Percentiles rank a stretch among this genome's conserved stretches.
These are phyloP conservation scores for Pristiophorus japonicus DNA, from an alignment of 2,113 vertebrate genomes.

Conservation along the genomic window DNA sequence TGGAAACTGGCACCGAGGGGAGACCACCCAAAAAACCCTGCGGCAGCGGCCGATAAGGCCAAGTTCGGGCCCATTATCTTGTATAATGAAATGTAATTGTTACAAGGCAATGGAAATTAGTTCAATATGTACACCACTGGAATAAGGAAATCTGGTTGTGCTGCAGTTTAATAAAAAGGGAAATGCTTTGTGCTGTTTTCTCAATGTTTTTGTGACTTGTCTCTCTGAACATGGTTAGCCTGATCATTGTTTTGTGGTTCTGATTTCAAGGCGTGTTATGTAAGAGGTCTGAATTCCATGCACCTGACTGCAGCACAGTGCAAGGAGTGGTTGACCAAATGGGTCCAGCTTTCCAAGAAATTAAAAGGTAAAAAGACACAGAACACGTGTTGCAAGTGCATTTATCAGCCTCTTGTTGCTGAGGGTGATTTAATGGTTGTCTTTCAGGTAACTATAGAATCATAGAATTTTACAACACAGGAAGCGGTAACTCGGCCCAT, in stretches of 20 bases:
- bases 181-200: not conserved
- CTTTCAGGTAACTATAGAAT: not conserved
- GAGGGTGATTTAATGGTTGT: not conserved
- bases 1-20: too few relatives aligned
- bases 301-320: slow-evolving; percentile 56
- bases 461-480: not conserved
- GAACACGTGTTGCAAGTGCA: not conserved
- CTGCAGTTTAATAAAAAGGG: not conserved
- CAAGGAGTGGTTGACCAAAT: slow-evolving; percentile 73
- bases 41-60: too few relatives aligned
- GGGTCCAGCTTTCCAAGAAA: slow-evolving; percentile 71
- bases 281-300: slow-evolving; percentile 69
- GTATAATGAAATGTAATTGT: not conserved
- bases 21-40: too few relatives aligned
- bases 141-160: not conserved
- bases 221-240: too few relatives aligned
- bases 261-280: slow-evolving; percentile 72
- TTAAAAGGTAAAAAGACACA: slow-evolving; percentile 65
- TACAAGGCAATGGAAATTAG: not conserved
- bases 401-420: not conserved
- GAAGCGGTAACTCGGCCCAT: not conserved
- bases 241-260: not conserved
- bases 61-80: too few relatives aligned
- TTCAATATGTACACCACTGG: not conserved
- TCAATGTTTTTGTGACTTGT: not conserved